Conservation (phyloP, 2,113 vertebrate species). For the Cyanoramphus novaezelandiae region DNA sequence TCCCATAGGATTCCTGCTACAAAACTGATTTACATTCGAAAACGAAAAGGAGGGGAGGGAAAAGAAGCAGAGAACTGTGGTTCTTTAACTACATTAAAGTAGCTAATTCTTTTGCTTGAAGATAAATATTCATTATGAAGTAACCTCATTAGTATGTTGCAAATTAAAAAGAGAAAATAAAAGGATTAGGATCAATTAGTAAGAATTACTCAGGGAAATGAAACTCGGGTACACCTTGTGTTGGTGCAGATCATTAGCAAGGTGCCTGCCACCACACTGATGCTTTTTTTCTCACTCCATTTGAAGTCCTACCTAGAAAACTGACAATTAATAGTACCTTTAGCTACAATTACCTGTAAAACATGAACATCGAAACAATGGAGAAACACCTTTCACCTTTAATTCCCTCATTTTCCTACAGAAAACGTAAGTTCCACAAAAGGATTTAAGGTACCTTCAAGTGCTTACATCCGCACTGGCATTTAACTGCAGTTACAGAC, state of each 20-base stretch:
- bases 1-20: slow-evolving; percentile 16
- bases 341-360: background rate
- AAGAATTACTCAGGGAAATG: background rate
- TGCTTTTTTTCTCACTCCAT: background rate
- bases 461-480: background rate
- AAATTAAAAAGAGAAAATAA: slow-evolving; percentile 4
- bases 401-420: background rate
- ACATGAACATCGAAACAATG: background rate
- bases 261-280: background rate
- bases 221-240: background rate
- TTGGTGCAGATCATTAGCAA: background rate
- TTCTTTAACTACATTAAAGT: background rate
- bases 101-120: background rate
- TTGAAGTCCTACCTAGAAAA: background rate
- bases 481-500: background rate
- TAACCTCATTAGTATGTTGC: background rate
- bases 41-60: background rate
- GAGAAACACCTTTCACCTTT: background rate
- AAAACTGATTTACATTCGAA: slow-evolving; percentile 35
- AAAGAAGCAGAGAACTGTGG: background rate
- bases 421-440: background rate
- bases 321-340: background rate
- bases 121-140: slow-evolving; percentile 9
- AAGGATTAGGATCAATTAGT: background rate
- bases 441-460: background rate